These are phyloP conservation scores for Leptinotarsa undecemlineata DNA, from an alignment of 1,140 invertebrate species.

Conservation along the genomic window DNA sequence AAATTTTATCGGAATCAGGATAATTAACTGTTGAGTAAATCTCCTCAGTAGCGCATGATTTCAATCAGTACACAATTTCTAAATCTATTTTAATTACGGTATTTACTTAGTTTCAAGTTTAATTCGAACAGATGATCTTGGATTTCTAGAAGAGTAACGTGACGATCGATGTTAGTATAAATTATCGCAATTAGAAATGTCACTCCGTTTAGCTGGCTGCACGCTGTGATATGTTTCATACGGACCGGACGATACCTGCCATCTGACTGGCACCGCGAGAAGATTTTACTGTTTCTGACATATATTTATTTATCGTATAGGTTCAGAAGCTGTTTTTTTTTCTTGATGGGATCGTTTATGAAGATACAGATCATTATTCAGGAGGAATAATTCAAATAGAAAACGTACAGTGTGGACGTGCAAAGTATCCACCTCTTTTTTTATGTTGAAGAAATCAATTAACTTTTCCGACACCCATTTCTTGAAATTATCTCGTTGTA, in stretches of 20 bases:
- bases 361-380: too few species aligned
- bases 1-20: not conserved
- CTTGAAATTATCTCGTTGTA: too few species aligned
- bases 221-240: not conserved
- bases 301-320: too few species aligned
- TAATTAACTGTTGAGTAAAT: not conserved
- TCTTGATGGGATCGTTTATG: too few species aligned
- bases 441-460: too few species aligned
- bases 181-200: not conserved
- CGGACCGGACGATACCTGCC: not conserved
- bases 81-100: slow-evolving; percentile 5
- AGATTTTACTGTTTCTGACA: too few species aligned
- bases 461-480: too few species aligned
- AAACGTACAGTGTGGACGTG: too few species aligned
- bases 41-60: not conserved
- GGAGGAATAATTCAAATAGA: too few species aligned
- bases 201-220: not conserved
- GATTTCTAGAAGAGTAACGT: not conserved
- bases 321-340: too few species aligned
- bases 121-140: slow-evolving; percentile 1
- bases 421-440: too few species aligned
- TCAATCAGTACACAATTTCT: slow-evolving; percentile 1
- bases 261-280: not conserved
- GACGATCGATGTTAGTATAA: not conserved
- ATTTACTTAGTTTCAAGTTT: not conserved